Percentiles rank a stretch among this genome's conserved stretches.
These are phyloP conservation scores for Oreochromis mossambicus DNA, from an alignment of 2,797 vertebrate species.

Conservation along the genomic window DNA sequence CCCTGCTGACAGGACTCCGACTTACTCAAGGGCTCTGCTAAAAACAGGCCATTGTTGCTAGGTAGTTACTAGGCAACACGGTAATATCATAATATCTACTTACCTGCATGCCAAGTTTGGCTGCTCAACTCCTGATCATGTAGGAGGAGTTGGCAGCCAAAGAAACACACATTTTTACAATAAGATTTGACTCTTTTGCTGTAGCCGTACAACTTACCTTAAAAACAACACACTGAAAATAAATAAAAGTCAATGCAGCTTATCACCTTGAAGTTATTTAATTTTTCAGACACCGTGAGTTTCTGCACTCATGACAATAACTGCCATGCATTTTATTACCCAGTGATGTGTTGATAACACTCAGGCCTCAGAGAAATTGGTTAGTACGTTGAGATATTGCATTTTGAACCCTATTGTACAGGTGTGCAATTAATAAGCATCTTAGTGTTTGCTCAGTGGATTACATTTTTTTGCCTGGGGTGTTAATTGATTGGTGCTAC, in stretches of 20 bases:
- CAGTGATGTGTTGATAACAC: neutral
- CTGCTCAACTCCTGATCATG: neutral
- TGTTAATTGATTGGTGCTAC: neutral
- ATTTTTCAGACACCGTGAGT: rapidly evolving
- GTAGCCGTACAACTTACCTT: neutral
- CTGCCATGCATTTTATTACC: neutral
- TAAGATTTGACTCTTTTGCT: neutral
- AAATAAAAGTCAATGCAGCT: neutral
- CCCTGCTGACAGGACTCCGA: rapidly evolving
- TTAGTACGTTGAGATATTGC: neutral
- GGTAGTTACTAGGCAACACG: neutral
- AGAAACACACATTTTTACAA: neutral
- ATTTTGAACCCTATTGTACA: neutral
- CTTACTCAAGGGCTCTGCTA: neutral
- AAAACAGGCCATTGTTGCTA: neutral
- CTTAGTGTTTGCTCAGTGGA: neutral
- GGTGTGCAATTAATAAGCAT: neutral
- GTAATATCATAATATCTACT: neutral
- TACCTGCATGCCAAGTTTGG: neutral
- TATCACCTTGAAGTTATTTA: neutral
- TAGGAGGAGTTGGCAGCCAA: neutral
- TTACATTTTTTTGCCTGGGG: neutral
- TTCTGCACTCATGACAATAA: neutral
- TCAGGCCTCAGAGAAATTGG: neutral
- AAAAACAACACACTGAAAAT: neutral